Percentiles rank a stretch among this genome's conserved stretches.
These are phyloP conservation scores for Phoenicopterus ruber DNA, from an alignment of 2,113 vertebrate species.

Conservation along the genomic window DNA sequence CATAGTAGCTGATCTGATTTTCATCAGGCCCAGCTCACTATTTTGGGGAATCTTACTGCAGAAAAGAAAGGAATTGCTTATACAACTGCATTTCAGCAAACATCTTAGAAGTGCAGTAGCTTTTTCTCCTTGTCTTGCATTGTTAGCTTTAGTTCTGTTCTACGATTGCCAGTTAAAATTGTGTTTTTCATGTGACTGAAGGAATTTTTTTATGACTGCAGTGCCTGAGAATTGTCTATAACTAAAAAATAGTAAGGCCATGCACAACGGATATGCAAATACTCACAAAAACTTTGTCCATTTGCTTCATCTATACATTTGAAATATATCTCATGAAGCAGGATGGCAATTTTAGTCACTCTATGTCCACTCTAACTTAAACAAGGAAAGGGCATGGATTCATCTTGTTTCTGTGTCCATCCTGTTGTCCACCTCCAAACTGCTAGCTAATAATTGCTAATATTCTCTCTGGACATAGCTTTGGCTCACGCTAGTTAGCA, in stretches of 20 bases:
- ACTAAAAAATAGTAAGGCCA: neutral
- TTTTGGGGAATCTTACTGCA: neutral
- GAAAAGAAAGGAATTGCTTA: neutral
- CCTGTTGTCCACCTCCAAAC: neutral
- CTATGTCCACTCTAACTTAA: neutral
- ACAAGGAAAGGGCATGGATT: neutral
- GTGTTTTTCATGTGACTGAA: neutral
- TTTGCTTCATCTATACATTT: neutral
- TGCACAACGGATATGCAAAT: neutral
- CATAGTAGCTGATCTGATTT: constrained; percentile 52
- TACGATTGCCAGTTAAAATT: neutral
- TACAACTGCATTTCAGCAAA: neutral
- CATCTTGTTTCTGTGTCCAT: neutral
- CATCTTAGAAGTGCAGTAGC: neutral
- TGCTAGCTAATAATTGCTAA: neutral
- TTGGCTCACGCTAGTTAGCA: neutral
- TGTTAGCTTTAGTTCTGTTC: neutral
- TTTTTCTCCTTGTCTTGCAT: neutral
- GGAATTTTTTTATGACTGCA: neutral
- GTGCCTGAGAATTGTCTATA: neutral
- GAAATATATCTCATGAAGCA: neutral
- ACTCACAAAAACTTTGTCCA: neutral
- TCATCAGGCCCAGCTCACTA: neutral
- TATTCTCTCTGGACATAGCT: neutral
- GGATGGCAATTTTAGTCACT: neutral